Evolutionary conservation across 2,888 invertebrate genomes (phyloP).

Genomic region (Cephus pulcher): DNA sequence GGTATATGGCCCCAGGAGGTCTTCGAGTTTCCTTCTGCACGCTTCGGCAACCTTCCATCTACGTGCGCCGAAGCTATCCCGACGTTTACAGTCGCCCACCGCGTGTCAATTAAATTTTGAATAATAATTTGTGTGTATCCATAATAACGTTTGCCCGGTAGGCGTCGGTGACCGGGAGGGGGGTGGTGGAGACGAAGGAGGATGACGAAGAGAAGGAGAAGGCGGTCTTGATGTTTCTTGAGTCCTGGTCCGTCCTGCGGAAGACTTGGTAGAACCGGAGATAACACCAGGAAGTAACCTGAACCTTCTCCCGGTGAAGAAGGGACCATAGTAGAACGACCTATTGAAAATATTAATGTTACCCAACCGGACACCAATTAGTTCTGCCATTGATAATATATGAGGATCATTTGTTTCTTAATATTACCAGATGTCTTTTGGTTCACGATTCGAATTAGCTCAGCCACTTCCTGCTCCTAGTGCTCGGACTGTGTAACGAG

Average conservation of each 20-base stretch:
- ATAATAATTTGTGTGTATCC: conserved; percentile 36
- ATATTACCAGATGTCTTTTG: neutral
- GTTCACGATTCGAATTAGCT: neutral
- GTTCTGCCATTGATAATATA: conserved; percentile 20
- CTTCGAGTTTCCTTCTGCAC: conserved; percentile 12
- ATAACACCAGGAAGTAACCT: neutral
- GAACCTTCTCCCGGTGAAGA: neutral
- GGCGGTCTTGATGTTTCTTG: neutral
- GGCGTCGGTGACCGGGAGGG: conserved; percentile 11
- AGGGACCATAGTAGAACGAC: neutral
- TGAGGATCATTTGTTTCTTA: conserved; percentile 2
- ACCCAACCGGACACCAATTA: conserved; percentile 32
- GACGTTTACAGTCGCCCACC: conserved; percentile 36
- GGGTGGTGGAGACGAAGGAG: neutral
- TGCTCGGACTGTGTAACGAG: neutral
- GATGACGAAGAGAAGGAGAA: neutral
- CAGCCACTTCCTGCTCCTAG: conserved; percentile 6
- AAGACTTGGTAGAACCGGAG: neutral
- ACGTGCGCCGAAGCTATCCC: conserved; percentile 12
- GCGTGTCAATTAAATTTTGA: conserved; percentile 48
- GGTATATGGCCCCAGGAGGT: conserved; percentile 19
- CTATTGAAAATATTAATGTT: conserved; percentile 33
- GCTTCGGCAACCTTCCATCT: conserved; percentile 24
- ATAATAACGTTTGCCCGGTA: conserved; percentile 24
- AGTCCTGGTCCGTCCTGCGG: neutral